Base-by-base conservation (phyloP, 2,888 invertebrate species). In the Polyploca ridens region DNA sequence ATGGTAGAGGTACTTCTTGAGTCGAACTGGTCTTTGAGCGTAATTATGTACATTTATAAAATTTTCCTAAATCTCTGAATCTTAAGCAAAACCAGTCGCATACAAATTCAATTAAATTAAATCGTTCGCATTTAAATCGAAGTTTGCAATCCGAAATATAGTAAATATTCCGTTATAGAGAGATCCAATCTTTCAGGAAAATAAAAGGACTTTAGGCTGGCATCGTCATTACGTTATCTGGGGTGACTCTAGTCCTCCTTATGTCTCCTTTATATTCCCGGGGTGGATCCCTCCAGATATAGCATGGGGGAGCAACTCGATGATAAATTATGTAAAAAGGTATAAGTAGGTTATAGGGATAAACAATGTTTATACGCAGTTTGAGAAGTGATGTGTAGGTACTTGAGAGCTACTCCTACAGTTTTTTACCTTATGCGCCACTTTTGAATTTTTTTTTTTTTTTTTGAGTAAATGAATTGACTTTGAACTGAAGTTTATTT, bases 271-370 rank as follows among this genome's bases (percentile, higher is more conserved):
- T 41, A 60, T 41, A 33, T 13, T 19, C 16, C 38, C 41, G 11
- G 19, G 41, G 19, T 19, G 41, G 41, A 41, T 11, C 27, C 11
- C 10, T 6, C 27, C 35, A 58, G 64, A 38, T 66, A 62, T 62
- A 38, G 5, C 35, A 38, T 5, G 59, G 54, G 35, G 35, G 13
- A 14, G n/a, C 27, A 49, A 57, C 58, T 33, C 57, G 58, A 63
- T 63, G 41, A 64, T 57, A 49, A 64, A 49, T 64, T 65, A 68
- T 66, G 68, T 58, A 66, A 66, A 68, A 66, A 58, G 33, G 44
- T 60, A 49, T 35, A 35, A 3, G 35, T 35, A 35, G 35, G 35
- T 35, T 6, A 16, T 57, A 54, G 41, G 33, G 49, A 61, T 57
- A 63, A 62, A 58, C 19, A 33, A 44, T 35, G 46, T 62, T 67